A percentile compares a stretch with the other conserved stretches of the same genome.
Conservation (phyloP, 1,140 invertebrate species). For the Homalodisca vitripennis region DNA sequence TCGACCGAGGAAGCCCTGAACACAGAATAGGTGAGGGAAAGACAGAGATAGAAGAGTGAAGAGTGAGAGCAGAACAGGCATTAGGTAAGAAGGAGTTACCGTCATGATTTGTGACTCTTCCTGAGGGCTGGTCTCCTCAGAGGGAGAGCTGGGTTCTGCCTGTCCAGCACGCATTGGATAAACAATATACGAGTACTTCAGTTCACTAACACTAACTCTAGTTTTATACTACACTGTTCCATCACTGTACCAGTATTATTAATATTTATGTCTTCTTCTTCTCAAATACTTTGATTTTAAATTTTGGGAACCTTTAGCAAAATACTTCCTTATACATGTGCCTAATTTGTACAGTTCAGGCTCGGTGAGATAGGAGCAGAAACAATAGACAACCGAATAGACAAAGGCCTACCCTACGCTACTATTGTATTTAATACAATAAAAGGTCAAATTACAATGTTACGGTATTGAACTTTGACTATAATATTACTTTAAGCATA, state of each 20-base stretch:
- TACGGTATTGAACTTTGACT: no score
- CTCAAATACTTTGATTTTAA: background rate
- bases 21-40: background rate
- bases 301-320: background rate
- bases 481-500: no score
- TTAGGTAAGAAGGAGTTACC: background rate
- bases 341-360: background rate
- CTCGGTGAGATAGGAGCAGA: background rate
- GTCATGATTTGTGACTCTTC: background rate
- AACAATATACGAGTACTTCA: background rate
- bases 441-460: no score
- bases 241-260: background rate
- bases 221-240: background rate
- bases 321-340: background rate
- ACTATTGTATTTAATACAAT: no score
- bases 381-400: no score
- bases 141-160: background rate
- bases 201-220: background rate
- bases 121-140: background rate
- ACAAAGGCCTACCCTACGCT: no score
- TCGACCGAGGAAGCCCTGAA: background rate
- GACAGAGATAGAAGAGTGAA: background rate
- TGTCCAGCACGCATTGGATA: background rate
- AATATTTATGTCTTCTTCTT: background rate
- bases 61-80: background rate